Conservation (phyloP, 1,140 invertebrate genomes). For the Zelostemma sp. region DNA sequence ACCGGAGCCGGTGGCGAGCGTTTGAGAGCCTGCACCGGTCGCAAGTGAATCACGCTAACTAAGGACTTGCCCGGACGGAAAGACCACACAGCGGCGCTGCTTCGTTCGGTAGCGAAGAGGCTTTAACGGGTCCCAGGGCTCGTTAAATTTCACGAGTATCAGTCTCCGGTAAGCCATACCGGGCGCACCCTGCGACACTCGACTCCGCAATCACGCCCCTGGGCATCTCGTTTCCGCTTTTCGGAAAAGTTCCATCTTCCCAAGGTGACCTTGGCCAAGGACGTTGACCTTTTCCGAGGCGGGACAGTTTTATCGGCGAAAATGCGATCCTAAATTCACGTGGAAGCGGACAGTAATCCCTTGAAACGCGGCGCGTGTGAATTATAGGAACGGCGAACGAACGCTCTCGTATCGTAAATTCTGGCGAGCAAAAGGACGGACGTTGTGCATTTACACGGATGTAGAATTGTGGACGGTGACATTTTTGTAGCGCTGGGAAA, state of each 20-base stretch:
- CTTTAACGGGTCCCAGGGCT: conserved; percentile 32
- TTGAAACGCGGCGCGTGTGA: conserved; percentile 9
- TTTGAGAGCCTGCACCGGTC: conserved; percentile 47
- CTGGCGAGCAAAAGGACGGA: conserved; percentile 25
- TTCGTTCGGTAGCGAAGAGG: conserved; percentile 12
- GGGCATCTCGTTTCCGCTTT: not conserved
- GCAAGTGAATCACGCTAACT: conserved; percentile 60
- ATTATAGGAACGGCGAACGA: conserved; percentile 18
- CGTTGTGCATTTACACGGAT: conserved; percentile 39
- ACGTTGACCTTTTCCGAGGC: not conserved
- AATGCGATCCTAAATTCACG: conserved; percentile 17
- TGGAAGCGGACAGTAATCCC: conserved; percentile 9
- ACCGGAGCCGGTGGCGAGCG: conserved; percentile 40
- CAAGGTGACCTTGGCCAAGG: not conserved
- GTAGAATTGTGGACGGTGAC: too few species aligned
- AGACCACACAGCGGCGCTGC: conserved; percentile 49
- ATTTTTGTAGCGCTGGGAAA: too few species aligned
- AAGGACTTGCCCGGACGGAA: conserved; percentile 27
- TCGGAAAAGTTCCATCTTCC: not conserved
- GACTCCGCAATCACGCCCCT: not conserved
- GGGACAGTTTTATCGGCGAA: not conserved
- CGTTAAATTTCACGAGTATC: conserved; percentile 43
- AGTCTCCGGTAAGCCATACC: conserved; percentile 5
- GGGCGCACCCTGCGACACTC: not conserved
- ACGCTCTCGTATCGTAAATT: conserved; percentile 48